Evolutionary conservation across 2,113 vertebrate species (phyloP).

Genomic region (Sialia sialis): DNA sequence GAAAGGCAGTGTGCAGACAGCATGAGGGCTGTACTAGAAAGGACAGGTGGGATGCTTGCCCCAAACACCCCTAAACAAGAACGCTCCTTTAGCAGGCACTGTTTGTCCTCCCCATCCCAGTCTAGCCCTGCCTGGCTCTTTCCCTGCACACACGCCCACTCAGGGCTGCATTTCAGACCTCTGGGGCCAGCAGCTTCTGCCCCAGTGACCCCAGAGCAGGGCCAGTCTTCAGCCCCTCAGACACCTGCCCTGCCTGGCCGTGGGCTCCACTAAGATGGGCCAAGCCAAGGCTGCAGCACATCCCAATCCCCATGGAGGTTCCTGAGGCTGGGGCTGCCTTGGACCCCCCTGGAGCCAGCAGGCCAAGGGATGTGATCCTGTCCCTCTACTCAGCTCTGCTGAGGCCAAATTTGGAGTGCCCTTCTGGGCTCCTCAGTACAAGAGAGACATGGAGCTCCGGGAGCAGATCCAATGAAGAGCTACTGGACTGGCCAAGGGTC

Average conservation of each 20-base stretch:
- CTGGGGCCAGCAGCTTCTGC: fast-evolving
- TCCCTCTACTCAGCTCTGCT: neutral
- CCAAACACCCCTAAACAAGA: no score
- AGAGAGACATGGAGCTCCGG: neutral
- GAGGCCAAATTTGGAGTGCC: no score
- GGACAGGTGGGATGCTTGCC: neutral
- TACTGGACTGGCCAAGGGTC: no score
- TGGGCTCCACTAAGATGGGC: fast-evolving
- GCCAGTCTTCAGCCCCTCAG: fast-evolving
- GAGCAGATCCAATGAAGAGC: neutral
- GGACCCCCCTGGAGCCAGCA: fast-evolving
- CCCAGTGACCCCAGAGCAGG: neutral
- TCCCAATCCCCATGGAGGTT: fast-evolving
- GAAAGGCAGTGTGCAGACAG: neutral
- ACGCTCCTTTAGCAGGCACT: neutral
- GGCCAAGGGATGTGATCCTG: fast-evolving
- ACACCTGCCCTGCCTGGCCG: neutral
- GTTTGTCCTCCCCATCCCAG: fast-evolving
- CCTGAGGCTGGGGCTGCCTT: neutral
- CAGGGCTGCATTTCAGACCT: fast-evolving
- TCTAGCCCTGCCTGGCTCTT: neutral
- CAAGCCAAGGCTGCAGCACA: fast-evolving
- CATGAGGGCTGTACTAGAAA: neutral
- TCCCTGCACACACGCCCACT: fast-evolving
- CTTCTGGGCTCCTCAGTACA: neutral